A percentile compares a stretch with the other conserved stretches of the same genome.
Conservation (phyloP, 1,140 invertebrate genomes). For the Drosophila chauvacae region DNA sequence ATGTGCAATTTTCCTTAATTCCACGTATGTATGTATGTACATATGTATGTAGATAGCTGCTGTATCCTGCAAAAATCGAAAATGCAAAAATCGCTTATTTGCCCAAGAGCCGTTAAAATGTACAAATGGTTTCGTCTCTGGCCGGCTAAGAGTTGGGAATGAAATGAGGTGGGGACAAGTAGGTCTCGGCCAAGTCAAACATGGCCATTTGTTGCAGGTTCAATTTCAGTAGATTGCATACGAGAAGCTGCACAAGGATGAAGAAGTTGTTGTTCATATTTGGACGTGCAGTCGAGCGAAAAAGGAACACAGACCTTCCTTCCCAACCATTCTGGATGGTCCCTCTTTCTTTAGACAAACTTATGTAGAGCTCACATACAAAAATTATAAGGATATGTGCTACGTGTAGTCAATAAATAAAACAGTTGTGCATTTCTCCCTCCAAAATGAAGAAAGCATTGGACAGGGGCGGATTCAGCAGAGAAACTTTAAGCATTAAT, state of each 20-base stretch:
- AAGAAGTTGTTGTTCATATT: slow-evolving; percentile 79
- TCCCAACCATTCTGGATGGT: slow-evolving; percentile 20
- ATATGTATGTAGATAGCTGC: slow-evolving; percentile 1
- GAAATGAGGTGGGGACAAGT: slow-evolving; percentile 26
- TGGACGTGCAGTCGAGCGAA: slow-evolving; percentile 76
- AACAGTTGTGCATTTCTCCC: slow-evolving; percentile 67
- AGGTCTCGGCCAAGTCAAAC: slow-evolving; percentile 73
- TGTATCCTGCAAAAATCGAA: slow-evolving; percentile 61
- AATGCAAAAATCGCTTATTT: slow-evolving; percentile 82
- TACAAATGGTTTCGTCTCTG: slow-evolving; percentile 48
- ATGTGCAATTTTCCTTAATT: slow-evolving; percentile 44
- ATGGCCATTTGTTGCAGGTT: slow-evolving; percentile 79
- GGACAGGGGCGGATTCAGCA: slow-evolving; percentile 10
- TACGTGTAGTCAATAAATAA: slow-evolving; percentile 82
- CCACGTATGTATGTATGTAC: not conserved
- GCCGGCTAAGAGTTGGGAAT: slow-evolving; percentile 8
- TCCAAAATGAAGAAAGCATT: slow-evolving; percentile 8
- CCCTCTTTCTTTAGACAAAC: slow-evolving; percentile 38
- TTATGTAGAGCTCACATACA: slow-evolving; percentile 68
- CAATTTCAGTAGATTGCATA: slow-evolving; percentile 80
- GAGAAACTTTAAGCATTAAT: not conserved
- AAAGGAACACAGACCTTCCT: slow-evolving; percentile 58
- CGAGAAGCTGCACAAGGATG: slow-evolving; percentile 39
- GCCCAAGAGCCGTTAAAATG: slow-evolving; percentile 78
- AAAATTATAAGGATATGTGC: slow-evolving; percentile 80